Base-by-base conservation (phyloP, 2,888 invertebrate genomes). In the Leptinotarsa tumamoca region DNA sequence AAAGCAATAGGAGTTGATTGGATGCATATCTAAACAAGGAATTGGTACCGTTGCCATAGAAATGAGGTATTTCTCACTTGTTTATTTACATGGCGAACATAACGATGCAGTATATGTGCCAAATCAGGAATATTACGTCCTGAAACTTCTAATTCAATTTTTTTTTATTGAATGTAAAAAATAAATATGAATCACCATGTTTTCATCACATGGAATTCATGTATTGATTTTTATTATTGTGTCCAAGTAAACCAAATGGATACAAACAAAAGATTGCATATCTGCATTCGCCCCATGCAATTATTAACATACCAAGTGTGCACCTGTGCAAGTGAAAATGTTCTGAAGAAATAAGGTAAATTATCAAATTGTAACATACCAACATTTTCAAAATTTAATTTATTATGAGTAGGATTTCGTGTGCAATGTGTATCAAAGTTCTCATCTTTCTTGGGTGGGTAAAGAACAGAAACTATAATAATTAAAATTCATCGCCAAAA, bases 261-360 rank as follows among this genome's bases (percentile, higher is more conserved):
- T 74, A 74, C 74, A 74, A 74, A 74, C 74, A 74, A 70, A 74
- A 67, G 63, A 66, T 4, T 69, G 74, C 74, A 66, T 74, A 63
- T 63, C n/a, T 13, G 23, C 49, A 51, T 33, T 14, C 18, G 50
- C 5, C 14, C 58, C 27, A 72, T 72, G 72, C 67, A 67, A 33
- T 43, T 50, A 49, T 54, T 58, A 56, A 15, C 33, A 50, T 33
- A 70, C 21, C 43, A 23, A 43, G 66, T 49, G 58, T 72, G 54
- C 50, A 72, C 23, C 58, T 72, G 68, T 74, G 33, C 23, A 18
- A 49, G 58, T 68, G 33, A 52, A 68, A 52, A 54, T 27, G 51
- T 5, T 54, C 7, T 52, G 51, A 51, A 68, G n/a, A 15, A 43
- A 56, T 13, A 15, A 33, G 54, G 69, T 69, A 43, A 51, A 58